A percentile compares a stretch with the other conserved stretches of the same genome.
Evolutionary conservation across 2,113 vertebrate genomes (phyloP).

Genomic region (Macroglossus sobrinus): DNA sequence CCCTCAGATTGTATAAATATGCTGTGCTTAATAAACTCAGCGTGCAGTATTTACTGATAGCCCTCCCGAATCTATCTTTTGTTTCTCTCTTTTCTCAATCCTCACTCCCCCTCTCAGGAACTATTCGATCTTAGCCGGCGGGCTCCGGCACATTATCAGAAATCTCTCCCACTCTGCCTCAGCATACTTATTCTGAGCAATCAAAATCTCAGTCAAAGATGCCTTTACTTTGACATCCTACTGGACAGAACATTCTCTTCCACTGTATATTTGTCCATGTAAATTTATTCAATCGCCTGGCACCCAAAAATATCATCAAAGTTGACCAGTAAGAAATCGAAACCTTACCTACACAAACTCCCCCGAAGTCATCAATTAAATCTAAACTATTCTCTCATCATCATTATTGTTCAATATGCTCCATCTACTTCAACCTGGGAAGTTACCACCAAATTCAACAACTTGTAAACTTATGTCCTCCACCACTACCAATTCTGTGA

Average conservation of each 20-base stretch:
- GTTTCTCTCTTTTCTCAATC: no score
- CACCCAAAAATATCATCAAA: neutral
- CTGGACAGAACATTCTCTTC: neutral
- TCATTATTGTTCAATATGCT: neutral
- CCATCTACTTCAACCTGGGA: neutral
- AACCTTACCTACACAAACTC: neutral
- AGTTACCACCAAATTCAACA: neutral
- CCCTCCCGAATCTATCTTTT: no score
- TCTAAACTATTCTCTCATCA: neutral
- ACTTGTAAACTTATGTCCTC: neutral
- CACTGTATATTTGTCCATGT: neutral
- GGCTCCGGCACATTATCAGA: neutral
- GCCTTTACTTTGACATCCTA: neutral
- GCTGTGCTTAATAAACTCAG: no score
- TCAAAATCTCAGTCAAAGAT: neutral
- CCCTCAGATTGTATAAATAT: no score
- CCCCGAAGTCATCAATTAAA: neutral
- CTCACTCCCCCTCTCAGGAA: no score
- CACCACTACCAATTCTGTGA: neutral
- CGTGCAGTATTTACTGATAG: no score
- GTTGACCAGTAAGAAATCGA: neutral
- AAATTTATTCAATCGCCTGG: neutral
- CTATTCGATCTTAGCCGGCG: no score
- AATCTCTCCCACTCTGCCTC: neutral
- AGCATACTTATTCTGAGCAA: neutral